These are phyloP conservation scores for Drosophila athabasca DNA, from an alignment of 1,140 invertebrate species.

Conservation along the genomic window DNA sequence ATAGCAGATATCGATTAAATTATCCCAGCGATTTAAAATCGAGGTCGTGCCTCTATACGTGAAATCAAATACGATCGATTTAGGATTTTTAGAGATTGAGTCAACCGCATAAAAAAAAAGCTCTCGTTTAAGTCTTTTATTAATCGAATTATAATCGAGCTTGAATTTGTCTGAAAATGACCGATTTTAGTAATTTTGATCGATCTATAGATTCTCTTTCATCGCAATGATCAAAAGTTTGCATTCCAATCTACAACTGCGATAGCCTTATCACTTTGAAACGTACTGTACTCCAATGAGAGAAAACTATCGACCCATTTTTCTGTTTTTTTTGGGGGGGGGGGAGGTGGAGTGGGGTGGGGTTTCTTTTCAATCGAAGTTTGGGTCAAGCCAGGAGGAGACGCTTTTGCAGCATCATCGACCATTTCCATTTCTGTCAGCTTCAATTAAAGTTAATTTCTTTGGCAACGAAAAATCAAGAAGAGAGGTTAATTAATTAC, in stretches of 20 bases:
- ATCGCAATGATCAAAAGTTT: too few species aligned
- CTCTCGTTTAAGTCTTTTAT: too few species aligned
- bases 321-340: neutral
- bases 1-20: too few species aligned
- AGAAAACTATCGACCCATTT: neutral
- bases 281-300: neutral
- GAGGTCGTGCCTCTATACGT: too few species aligned
- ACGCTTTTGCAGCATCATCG: neutral
- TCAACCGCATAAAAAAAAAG: too few species aligned
- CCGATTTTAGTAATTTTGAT: too few species aligned
- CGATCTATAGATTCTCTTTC: too few species aligned
- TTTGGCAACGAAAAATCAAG: constrained; percentile 4
- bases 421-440: constrained; percentile 35
- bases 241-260: too few species aligned
- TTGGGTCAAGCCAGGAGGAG: constrained; percentile 1
- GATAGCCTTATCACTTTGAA: neutral
- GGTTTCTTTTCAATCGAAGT: constrained; percentile 14
- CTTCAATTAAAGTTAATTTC: constrained; percentile 44
- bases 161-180: too few species aligned
- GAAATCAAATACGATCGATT: too few species aligned
- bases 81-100: too few species aligned
- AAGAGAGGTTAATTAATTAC: constrained; percentile 28
- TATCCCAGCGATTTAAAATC: too few species aligned
- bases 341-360: neutral
- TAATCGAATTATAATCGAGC: neutral